phyloP scores from a whole-genome alignment of 2,113 vertebrate genomes.

The Dinomys branickii region DNA sequence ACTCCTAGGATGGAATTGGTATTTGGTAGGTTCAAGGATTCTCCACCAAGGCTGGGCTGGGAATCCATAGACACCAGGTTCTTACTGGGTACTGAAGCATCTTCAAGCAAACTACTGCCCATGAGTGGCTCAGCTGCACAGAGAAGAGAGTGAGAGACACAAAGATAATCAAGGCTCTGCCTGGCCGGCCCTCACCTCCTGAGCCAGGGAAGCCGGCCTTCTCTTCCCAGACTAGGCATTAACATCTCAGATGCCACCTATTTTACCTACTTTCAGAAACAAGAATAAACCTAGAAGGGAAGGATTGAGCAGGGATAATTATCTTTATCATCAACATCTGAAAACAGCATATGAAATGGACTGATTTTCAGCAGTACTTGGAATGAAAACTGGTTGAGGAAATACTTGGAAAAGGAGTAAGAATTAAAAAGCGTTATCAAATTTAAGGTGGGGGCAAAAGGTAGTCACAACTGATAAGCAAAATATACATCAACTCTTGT shows the following conservation, averaged over 20 bases:
- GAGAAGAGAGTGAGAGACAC: conserved; percentile 60
- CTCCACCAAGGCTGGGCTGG: conserved; percentile 88
- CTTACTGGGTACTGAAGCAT: conserved; percentile 89
- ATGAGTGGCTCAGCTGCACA: conserved; percentile 92
- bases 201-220: conserved; percentile 29
- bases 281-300: conserved; percentile 52
- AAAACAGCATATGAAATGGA: neutral
- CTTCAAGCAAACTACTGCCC: conserved; percentile 96
- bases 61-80: conserved; percentile 92
- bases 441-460: conserved; percentile 54
- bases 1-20: conserved; percentile 94
- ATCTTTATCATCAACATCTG: conserved; percentile 20
- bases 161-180: conserved; percentile 40
- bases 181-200: conserved; percentile 37
- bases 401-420: conserved; percentile 53
- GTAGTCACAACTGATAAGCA: neutral
- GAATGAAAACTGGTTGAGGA: conserved; percentile 39
- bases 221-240: neutral
- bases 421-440: neutral
- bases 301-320: neutral
- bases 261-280: conserved; percentile 43
- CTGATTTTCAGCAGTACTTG: neutral
- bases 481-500: conserved; percentile 9
- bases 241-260: conserved; percentile 10
- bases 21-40: conserved; percentile 93